Base-by-base conservation (phyloP, 2,797 vertebrate species). In the Podarcis lilfordi region DNA sequence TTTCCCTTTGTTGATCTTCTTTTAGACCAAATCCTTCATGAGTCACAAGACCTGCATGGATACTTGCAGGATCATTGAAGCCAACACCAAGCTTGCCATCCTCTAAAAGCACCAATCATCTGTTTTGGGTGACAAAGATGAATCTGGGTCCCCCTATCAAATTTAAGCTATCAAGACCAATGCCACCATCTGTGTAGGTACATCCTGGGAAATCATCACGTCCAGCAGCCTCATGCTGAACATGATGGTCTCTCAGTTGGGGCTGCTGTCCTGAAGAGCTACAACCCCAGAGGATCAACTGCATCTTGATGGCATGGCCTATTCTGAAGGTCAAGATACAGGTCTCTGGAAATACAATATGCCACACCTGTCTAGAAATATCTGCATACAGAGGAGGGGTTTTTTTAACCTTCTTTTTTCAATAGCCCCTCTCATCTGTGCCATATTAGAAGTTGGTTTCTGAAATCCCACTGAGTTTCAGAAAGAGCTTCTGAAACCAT, bases 231-330 rank as follows among this genome's bases (percentile, higher is more conserved):
- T 11, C 32, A 27, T 76, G 25, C 37, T 25, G 21, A 11, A 76
- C 25, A 11, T 50, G 23, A 27, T 11, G 5, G 6, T 77, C 43
- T 88, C 37, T 25, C 25, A 9, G 29, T 19, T 64, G 55, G 59
- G 7, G 7, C 19, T 43, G 9, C 29, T 55, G 19, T 64, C 37
- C 6, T 45, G 76, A 76, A 68, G 68, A 74, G 43, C 68, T 69
- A 29, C 21, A 13, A 8, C 37, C 1, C 17, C 19, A 0, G 0
- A 0, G 43, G 15, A 10, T 8, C 8, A 0, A 35, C 74, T 59
- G 2, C 1, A 17, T 35, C 3, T 0, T 80, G 35, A n/a, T 37
- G 43, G 17, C 55, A 1, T 0, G 0, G 15, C 25, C 43, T n/a
- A n/a, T 19, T 1, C 55, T 23, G 13, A 25, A 75, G 8, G 55